Conservation (phyloP, 2,888 invertebrate species). For the Leptarthrus brevirostris region DNA sequence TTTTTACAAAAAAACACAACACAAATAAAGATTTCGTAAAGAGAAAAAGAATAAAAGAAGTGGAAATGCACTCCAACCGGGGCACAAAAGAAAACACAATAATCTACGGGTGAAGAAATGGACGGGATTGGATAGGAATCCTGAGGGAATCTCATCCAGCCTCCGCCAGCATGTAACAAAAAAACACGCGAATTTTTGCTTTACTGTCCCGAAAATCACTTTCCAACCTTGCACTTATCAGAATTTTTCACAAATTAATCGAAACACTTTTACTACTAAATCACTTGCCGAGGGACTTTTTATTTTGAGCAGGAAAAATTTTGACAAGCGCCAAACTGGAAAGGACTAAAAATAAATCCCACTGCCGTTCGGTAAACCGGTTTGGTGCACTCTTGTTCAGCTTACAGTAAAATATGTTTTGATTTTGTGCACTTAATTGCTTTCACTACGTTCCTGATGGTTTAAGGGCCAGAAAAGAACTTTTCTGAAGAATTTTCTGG, state of each 20-base stretch:
- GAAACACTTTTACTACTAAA: too few relatives aligned
- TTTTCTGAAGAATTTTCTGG: slow-evolving; percentile 8
- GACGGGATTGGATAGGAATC: slow-evolving; percentile 1
- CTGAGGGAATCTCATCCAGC: slow-evolving; percentile 10
- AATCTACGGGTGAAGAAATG: not conserved
- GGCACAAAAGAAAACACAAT: not conserved
- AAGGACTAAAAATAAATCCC: slow-evolving; percentile 32
- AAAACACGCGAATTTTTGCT: too few relatives aligned
- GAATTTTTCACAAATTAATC: slow-evolving; percentile 13
- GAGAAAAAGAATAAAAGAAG: not conserved
- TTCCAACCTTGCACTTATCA: slow-evolving; percentile 9
- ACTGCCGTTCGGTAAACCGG: slow-evolving; percentile 8
- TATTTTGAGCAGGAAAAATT: too few relatives aligned
- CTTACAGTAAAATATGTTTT: slow-evolving; percentile 11
- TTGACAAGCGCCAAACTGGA: slow-evolving; percentile 41
- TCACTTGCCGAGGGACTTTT: too few relatives aligned
- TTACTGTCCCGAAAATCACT: not conserved
- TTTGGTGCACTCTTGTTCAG: slow-evolving; percentile 2
- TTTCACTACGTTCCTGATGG: not conserved
- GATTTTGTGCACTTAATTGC: slow-evolving; percentile 1
- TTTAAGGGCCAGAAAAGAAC: not conserved
- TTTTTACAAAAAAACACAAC: not conserved
- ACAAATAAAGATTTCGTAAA: slow-evolving; percentile 12
- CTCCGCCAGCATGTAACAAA: too few relatives aligned
- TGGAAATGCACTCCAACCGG: not conserved